Base-by-base conservation (phyloP, 1,140 invertebrate species). In the Diorhabda elongata region DNA sequence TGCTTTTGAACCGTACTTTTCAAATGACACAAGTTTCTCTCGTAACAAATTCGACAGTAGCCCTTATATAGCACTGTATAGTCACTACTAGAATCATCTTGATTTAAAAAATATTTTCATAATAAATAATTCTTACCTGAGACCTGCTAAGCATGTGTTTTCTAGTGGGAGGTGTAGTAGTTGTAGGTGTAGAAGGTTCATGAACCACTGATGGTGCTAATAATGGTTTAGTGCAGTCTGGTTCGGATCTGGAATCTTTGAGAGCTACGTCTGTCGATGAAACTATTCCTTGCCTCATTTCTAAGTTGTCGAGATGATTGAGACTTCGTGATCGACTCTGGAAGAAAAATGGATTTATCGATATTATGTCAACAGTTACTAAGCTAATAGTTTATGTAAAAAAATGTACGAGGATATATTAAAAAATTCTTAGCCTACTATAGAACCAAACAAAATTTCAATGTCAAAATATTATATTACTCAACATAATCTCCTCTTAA, bases 261-360 rank as follows among this genome's bases (percentile, higher is more conserved):
- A 80, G 69, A 7, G 73, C 64, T 44, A 71, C 64, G 11, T 76
- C 71, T 5, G 73, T 65, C 4, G 74, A 67, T 26, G 74, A 71
- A 44, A 74, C 71, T 68, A 85, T 83, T 71, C 85, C 79, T 81
- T 87, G 85, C 64, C 81, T 82, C 80, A 83, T 83, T 75, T 87
- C 85, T 74, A 88, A 77, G 60, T 83, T 83, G 78, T 88, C 87
- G 72, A 89, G 82, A 77, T 88, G 87, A 71, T 87, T 88, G 73
- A 88, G 77, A 77, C 86, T 87, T 71, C 87, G 82, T 43, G 87
- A 88, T 69, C 87, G 86, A 71, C 87, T 86, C 87, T 89, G 77
- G 2, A 83, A 81, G n/a, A 58, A 65, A 65, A 42, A 67, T 42
- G 1, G 5, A 59, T 59, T 8, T 59, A 59, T 59, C 8, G 6